These are phyloP conservation scores for Batillaria attramentaria DNA, from an alignment of 1,140 invertebrate genomes.

Conservation along the genomic window DNA sequence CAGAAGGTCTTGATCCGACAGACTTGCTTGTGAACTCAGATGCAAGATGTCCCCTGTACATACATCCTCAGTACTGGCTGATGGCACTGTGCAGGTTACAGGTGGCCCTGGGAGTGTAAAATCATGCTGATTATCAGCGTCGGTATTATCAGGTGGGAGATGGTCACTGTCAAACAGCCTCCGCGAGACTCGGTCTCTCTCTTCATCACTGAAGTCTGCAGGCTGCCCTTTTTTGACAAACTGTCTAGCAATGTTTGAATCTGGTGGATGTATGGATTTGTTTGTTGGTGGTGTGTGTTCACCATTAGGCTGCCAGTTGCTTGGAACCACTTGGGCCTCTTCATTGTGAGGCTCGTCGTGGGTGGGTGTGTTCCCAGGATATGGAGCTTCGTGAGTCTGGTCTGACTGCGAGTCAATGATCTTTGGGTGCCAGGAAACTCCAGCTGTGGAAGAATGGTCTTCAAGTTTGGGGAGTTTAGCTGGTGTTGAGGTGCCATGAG, in stretches of 20 bases:
- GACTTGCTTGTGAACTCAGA: neutral
- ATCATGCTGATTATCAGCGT: neutral
- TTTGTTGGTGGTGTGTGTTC: slow-evolving; percentile 6
- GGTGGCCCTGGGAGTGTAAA: neutral
- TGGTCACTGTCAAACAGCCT: neutral
- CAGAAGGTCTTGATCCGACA: neutral
- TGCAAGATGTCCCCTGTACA: neutral
- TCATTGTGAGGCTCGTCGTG: neutral
- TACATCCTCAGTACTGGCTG: neutral
- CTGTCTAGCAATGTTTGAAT: neutral
- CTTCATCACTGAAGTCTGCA: neutral
- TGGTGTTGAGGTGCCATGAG: too few species aligned
- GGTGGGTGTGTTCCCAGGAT: neutral
- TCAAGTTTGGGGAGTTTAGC: neutral
- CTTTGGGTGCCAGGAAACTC: neutral
- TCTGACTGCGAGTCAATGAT: neutral
- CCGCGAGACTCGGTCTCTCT: neutral
- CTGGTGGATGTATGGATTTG: neutral
- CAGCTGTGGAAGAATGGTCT: neutral
- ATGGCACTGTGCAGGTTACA: neutral
- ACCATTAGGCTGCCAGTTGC: neutral
- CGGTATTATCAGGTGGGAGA: too few species aligned
- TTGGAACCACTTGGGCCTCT: neutral
- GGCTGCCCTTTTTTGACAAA: neutral
- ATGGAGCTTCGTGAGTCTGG: neutral